phyloP scores from a whole-genome alignment of 2,113 vertebrate species.

The Rhinopomastus cyanomelas region DNA sequence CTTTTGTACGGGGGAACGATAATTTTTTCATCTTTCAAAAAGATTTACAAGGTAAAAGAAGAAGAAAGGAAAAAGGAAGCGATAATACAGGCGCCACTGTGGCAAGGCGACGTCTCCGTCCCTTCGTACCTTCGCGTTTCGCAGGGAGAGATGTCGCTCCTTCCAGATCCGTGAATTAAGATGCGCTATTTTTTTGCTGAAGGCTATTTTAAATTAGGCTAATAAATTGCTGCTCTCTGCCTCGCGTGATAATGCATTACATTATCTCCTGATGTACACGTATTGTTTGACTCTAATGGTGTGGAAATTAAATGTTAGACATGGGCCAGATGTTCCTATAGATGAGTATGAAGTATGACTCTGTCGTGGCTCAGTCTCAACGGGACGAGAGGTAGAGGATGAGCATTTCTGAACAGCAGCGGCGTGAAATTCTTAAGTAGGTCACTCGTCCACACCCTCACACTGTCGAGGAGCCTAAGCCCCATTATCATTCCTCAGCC shows the following conservation, averaged over 20 bases:
- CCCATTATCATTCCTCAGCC: neutral
- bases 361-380: slow-evolving; percentile 67
- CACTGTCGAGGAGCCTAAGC: slow-evolving; percentile 11
- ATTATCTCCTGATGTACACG: slow-evolving; percentile 85
- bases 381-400: slow-evolving; percentile 51
- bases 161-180: slow-evolving; percentile 76
- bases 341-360: slow-evolving; percentile 81
- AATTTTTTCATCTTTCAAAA: slow-evolving; percentile 59
- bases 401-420: slow-evolving; percentile 39
- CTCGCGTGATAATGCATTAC: slow-evolving; percentile 83
- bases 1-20: slow-evolving; percentile 24
- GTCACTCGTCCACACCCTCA: neutral
- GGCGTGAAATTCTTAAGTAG: slow-evolving; percentile 58
- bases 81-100: slow-evolving; percentile 65
- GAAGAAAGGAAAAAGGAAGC: neutral
- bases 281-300: slow-evolving; percentile 85
- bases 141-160: slow-evolving; percentile 74
- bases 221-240: slow-evolving; percentile 86
- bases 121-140: slow-evolving; percentile 71
- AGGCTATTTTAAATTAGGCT: slow-evolving; percentile 86
- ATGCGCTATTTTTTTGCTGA: slow-evolving; percentile 78
- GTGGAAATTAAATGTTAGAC: slow-evolving; percentile 84
- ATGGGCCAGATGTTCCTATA: slow-evolving; percentile 83
- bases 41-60: slow-evolving; percentile 46
- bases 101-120: slow-evolving; percentile 55